These are phyloP conservation scores for Allygus modestus DNA, from an alignment of 2,888 invertebrate genomes.

Conservation along the genomic window DNA sequence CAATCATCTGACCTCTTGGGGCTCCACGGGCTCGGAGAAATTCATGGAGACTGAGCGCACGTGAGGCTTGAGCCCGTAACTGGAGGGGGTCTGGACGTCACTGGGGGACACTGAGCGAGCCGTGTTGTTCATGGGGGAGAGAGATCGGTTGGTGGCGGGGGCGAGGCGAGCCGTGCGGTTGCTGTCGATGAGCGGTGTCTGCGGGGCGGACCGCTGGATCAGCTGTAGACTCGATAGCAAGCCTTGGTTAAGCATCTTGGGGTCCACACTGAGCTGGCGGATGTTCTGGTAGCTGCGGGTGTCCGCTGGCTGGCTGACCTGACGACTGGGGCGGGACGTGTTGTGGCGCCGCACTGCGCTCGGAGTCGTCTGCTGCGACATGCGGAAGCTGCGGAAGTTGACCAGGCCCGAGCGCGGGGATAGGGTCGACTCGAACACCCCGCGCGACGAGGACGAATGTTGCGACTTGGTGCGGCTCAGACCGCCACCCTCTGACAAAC, in stretches of 20 bases:
- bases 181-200: conserved; percentile 66
- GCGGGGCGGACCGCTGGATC: conserved; percentile 69
- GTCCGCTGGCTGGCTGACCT: conserved; percentile 64
- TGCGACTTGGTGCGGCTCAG: conserved; percentile 75
- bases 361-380: conserved; percentile 70
- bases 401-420: conserved; percentile 65
- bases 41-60: conserved; percentile 69
- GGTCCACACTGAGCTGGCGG: conserved; percentile 70
- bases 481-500: conserved; percentile 74
- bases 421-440: conserved; percentile 54
- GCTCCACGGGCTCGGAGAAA: conserved; percentile 67
- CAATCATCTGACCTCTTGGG: conserved; percentile 62
- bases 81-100: conserved; percentile 43
- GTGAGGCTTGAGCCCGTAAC: conserved; percentile 59
- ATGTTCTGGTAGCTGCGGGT: conserved; percentile 67
- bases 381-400: conserved; percentile 71
- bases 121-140: conserved; percentile 58
- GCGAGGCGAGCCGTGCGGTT: conserved; percentile 31
- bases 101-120: conserved; percentile 65
- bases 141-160: conserved; percentile 37
- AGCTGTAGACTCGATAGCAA: conserved; percentile 62
- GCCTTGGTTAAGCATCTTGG: conserved; percentile 66
- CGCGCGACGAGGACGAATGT: conserved; percentile 67
- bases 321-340: conserved; percentile 67
- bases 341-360: conserved; percentile 67